Evolutionary conservation across 2,888 invertebrate genomes (phyloP).

Genomic region (Malachius bipustulatus): DNA sequence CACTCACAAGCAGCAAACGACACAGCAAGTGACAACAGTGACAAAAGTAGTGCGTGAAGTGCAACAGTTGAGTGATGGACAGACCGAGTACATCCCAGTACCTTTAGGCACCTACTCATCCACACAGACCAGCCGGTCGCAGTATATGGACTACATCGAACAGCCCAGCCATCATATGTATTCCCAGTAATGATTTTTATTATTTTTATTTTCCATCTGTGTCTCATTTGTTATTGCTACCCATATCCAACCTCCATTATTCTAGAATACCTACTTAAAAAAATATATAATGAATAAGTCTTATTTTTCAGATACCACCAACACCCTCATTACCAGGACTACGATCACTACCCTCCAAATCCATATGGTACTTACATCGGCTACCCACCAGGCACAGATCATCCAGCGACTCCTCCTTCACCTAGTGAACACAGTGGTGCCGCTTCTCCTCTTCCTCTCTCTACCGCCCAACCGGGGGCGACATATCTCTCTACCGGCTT

Average conservation of each 20-base stretch:
- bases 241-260: too few species aligned
- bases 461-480: constrained; percentile 34
- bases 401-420: constrained; percentile 43
- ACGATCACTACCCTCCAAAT: constrained; percentile 43
- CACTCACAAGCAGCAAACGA: constrained; percentile 55
- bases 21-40: constrained; percentile 58
- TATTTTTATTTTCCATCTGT: too few species aligned
- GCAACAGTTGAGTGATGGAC: constrained; percentile 44
- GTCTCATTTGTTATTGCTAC: too few species aligned
- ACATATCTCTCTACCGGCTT: constrained; percentile 53
- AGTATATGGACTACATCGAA: constrained; percentile 40
- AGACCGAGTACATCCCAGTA: constrained; percentile 42
- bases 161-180: constrained; percentile 38
- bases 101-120: constrained; percentile 37
- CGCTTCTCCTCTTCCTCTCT: constrained; percentile 40
- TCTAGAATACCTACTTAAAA: too few species aligned
- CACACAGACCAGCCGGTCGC: constrained; percentile 29
- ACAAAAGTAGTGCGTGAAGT: constrained; percentile 58
- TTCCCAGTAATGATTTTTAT: too few species aligned
- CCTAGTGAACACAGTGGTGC: constrained; percentile 46
- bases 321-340: constrained; percentile 44
- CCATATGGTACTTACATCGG: constrained; percentile 40
- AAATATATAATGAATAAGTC: too few species aligned
- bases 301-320: too few species aligned
- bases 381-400: constrained; percentile 37